Conservation (phyloP, 2,888 invertebrate genomes). For the Taphrorychus bicolor region DNA sequence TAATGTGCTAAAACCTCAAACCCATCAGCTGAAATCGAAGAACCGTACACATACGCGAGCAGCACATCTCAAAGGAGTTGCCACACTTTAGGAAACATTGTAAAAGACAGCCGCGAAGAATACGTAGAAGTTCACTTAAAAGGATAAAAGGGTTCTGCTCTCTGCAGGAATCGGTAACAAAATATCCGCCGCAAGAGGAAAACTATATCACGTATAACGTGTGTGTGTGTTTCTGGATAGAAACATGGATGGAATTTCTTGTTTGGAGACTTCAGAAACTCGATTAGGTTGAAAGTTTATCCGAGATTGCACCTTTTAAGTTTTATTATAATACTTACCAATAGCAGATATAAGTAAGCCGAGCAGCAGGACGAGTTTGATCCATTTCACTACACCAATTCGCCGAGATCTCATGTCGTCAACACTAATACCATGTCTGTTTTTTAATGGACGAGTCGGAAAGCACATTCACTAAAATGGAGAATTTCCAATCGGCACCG, state of each 20-base stretch:
- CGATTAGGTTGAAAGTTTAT: too few relatives aligned
- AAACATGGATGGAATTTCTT: too few relatives aligned
- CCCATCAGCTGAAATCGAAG: conserved; percentile 2
- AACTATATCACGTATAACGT: conserved; percentile 1
- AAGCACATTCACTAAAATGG: conserved; percentile 37
- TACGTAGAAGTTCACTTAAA: conserved; percentile 15
- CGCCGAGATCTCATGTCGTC: conserved; percentile 58
- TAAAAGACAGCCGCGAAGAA: conserved; percentile 12
- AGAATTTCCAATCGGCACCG: conserved; percentile 28
- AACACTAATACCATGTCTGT: conserved; percentile 55
- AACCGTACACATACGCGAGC: background rate
- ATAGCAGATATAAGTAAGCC: conserved; percentile 52
- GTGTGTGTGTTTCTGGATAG: too few relatives aligned
- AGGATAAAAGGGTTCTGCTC: conserved; percentile 27
- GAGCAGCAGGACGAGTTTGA: conserved; percentile 53
- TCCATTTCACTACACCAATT: conserved; percentile 55
- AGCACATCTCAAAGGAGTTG: conserved; percentile 15
- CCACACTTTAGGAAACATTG: conserved; percentile 17
- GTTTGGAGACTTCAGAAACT: too few relatives aligned
- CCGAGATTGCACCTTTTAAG: too few relatives aligned
- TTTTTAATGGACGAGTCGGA: conserved; percentile 45
- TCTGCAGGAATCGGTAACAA: conserved; percentile 15
- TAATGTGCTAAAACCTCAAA: background rate
- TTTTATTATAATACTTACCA: conserved; percentile 52
- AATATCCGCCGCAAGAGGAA: conserved; percentile 1